A percentile compares a stretch with the other conserved stretches of the same genome.
phyloP scores from a whole-genome alignment of 2,797 vertebrate species.

The Gallinago solitaria region DNA sequence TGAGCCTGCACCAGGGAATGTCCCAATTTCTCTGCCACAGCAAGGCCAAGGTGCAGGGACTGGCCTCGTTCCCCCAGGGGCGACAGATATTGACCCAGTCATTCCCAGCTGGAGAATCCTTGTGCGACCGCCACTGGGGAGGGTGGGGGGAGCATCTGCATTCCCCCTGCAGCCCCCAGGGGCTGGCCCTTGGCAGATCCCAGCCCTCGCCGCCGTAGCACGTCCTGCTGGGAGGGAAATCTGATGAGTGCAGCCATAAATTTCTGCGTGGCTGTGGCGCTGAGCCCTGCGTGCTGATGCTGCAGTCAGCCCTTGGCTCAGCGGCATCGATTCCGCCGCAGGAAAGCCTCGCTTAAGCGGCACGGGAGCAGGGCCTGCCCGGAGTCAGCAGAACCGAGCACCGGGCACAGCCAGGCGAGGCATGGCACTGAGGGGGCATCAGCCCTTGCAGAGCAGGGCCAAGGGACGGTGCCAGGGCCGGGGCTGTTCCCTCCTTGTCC shows the following conservation, averaged over 20 bases:
- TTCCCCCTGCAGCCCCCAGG: background rate
- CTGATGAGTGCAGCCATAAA: background rate
- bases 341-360: background rate
- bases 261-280: background rate
- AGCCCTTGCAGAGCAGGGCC: background rate
- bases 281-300: background rate
- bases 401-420: background rate
- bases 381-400: background rate
- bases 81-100: fast-evolving
- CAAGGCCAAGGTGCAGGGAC: background rate
- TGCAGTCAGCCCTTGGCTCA: background rate
- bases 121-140: fast-evolving
- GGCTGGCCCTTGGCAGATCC: background rate
- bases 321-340: background rate
- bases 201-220: background rate
- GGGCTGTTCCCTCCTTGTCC: background rate
- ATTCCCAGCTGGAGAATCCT: background rate
- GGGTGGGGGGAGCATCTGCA: background rate
- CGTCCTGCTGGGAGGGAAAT: background rate
- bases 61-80: background rate
- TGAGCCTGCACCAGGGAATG: background rate
- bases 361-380: background rate
- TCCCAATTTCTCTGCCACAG: background rate
- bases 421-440: background rate
- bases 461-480: background rate